These are phyloP conservation scores for Arvicanthis niloticus DNA, from an alignment of 2,113 vertebrate genomes.

Conservation along the genomic window DNA sequence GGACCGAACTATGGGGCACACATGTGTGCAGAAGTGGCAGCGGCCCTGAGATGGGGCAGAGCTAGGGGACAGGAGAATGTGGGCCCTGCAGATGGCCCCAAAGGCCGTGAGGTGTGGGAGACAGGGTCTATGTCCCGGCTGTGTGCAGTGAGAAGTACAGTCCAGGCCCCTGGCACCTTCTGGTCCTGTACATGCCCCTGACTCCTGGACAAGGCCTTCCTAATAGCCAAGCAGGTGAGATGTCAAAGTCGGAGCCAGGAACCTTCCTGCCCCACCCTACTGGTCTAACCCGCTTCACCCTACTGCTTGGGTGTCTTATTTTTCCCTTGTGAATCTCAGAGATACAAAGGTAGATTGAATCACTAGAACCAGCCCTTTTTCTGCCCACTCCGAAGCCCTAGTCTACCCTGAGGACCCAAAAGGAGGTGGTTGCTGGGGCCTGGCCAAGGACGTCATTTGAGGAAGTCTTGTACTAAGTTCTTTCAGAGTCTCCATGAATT, in stretches of 20 bases:
- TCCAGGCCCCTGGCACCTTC: neutral
- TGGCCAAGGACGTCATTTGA: neutral
- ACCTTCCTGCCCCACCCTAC: constrained; percentile 27
- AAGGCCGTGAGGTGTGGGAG: neutral
- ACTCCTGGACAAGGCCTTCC: neutral
- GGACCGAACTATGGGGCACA: neutral
- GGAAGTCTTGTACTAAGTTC: neutral
- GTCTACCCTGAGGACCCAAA: constrained; percentile 50
- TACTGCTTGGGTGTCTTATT: constrained; percentile 16
- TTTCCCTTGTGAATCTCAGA: constrained; percentile 48
- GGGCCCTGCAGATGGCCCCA: neutral
- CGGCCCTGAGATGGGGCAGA: constrained; percentile 37
- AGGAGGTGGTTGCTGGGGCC: neutral
- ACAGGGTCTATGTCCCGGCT: neutral
- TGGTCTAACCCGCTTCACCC: constrained; percentile 38
- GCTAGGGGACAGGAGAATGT: neutral
- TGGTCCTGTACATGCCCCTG: neutral
- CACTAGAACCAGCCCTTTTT: constrained; percentile 46
- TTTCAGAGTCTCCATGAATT: neutral
- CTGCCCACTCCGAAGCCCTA: constrained; percentile 24
- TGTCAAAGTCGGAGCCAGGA: constrained; percentile 5
- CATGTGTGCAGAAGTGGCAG: neutral
- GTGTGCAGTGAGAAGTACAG: neutral
- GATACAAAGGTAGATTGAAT: constrained; percentile 77
- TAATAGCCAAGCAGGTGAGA: neutral